Base-by-base conservation (phyloP, 2,113 vertebrate species). In the Ageneiosus marmoratus region DNA sequence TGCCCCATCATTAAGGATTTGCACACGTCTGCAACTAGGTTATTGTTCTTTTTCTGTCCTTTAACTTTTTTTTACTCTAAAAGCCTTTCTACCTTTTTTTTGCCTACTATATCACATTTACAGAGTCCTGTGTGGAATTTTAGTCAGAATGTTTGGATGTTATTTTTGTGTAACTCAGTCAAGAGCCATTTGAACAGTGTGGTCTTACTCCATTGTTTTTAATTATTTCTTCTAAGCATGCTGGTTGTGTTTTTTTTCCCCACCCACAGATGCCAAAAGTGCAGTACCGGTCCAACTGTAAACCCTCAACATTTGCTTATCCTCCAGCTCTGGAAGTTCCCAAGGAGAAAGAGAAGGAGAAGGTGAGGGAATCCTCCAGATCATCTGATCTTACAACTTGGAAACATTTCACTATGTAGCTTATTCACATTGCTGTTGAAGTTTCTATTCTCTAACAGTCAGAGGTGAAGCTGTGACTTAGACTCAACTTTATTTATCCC, bases 261-360 rank as follows among this genome's bases (percentile, higher is more conserved):
- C 53, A 91, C n/a, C n/a, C n/a, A n/a, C n/a, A 99, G 98, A 99
- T 99, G 98, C 98, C 98, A 7, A 99, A 99, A 92, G 98, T 99
- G 89, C 98, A 99, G 90, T 99, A 99, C 92, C 95, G 96, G 84
- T 99, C 98, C 86, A 99, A 99, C 94, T 99, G 98, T 89, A 99
- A 99, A 87, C 98, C 98, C 34, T 99, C 98, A 79, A 99, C 97
- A 15, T 99, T 99, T 55, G 98, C 98, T 46, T 99, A 99, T 89
- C 98, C 98, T 12, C 97, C 98, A 1, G 96, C 98, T 73, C 93
- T 99, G 88, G 98, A 99, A 92, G 98, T 99, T 86, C 98, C 98
- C 72, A 99, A 99, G 82, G 98, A 99, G 91, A 99, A 99, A 62
- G 98, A 99, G 89, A 99, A 99, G 89, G 98, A 99, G 91, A 99